Evolutionary conservation across 2,888 invertebrate species (phyloP), one percentile per base, ranked within the genome.

Genomic region (Xylocampa areola): DNA sequence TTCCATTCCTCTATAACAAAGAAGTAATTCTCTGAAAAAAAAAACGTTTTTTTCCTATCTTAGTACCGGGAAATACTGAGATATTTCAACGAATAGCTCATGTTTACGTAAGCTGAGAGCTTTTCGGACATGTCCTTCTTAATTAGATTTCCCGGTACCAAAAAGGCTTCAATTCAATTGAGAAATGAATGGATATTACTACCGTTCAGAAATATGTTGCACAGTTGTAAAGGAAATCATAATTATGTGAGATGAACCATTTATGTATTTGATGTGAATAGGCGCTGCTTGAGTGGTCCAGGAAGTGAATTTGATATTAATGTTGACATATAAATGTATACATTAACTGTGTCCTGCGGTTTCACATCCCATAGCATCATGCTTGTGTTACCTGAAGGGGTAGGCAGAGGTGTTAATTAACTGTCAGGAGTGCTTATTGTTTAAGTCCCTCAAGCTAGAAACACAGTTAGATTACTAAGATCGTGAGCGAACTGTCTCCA

Each of bases 81-180:
- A 41, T 33, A 62, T 68, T 62, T 68, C 37, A 14, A 23, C 37
- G 19, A 48, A 68, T 37, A 48, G 68, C 61, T 68, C 39, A 39
- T 50, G 63, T 63, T 63, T 63, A 63, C 68, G 68, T 68, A 63
- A 63, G 62, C 68, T 61, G 61, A 44, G 61, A 68, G 68, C 61
- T 68, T 63, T 36, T 68, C 63, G 62, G 63, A 63, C 62, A 63
- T 68, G 68, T 50, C 49, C 45, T 35, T 39, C 68, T 63, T 63
- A 63, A 63, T 63, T 68, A 63, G 62, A 63, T 63, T 49, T 68
- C 27, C 43, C 39, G n/a, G n/a, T 25, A 29, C 13, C 39, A 33
- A 45, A 44, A 50, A 4, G 13, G n/a, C 17, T 44, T 21, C 30
- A 17, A 14, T 61, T 43, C 30, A 13, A 37, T 33, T 17, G 37